Evolutionary conservation across 2,797 vertebrate species (phyloP), one percentile per base, ranked within the genome.

Genomic region (Gymnoscopelus microlampas): DNA sequence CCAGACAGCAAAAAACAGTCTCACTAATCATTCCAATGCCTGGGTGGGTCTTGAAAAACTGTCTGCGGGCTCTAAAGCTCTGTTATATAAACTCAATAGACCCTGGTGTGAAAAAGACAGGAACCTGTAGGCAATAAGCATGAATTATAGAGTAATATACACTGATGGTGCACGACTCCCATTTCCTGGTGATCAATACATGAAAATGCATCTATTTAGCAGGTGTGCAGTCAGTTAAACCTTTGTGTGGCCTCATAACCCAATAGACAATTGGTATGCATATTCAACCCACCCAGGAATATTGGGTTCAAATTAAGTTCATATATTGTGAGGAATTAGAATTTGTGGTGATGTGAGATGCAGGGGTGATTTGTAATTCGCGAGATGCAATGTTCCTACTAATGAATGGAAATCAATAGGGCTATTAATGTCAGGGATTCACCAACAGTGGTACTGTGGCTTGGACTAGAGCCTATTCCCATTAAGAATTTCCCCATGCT

Each of bases 231-330:
- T 12, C 5, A 26, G 4, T 60, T 54, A 35, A 55, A 39, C 24
- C 35, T 44, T 14, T 56, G 6, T 1, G 3, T 8, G 51, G 0
- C 8, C 9, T 5, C 11, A 14, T 59, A 13, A 62, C 39, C 15
- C 47, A 49, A 14, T 48, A 63, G 51, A 23, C 70, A 53, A 67
- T 14, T 39, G 10, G 66, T 32, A 14, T 11, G 35, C 24, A 7
- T 47, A 9, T 47, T 63, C 26, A 70, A 15, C 39, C 53, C n/a
- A 13, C 24, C 19, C 7, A 55, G 32, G 63, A 10, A 24, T 53
- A 47, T 23, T 19, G 32, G 12, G 63, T 71, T 67, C 48, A 76
- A 49, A 11, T 4, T 15, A 51, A 65, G 57, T 61, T 77, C 47
- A 66, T 32, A 66, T 5, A 49, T 19, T 24, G 11, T 60, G 19